These are phyloP conservation scores for Clupea harengus DNA, from an alignment of 2,113 vertebrate species.

Conservation along the genomic window DNA sequence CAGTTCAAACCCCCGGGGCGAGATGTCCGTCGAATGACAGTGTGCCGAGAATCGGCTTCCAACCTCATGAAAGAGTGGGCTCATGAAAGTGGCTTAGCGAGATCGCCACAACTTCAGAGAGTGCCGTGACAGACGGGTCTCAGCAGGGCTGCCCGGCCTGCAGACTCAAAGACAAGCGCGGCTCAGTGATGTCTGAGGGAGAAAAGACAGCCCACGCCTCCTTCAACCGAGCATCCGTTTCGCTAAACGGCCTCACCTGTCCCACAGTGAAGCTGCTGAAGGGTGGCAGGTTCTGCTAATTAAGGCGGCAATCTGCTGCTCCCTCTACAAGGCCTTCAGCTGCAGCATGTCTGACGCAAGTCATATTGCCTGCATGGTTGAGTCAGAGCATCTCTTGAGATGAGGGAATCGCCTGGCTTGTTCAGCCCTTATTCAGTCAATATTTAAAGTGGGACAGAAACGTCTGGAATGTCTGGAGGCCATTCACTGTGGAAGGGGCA, in stretches of 20 bases:
- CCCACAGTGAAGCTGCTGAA: background rate
- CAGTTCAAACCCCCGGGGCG: background rate
- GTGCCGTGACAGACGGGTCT: background rate
- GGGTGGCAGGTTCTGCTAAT: background rate
- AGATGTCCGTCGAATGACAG: background rate
- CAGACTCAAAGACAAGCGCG: background rate
- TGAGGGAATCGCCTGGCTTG: background rate
- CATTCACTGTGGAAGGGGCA: background rate
- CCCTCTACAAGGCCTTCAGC: background rate
- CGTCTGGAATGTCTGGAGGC: background rate
- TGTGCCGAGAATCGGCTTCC: background rate
- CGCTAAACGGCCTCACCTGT: background rate
- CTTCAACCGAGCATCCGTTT: background rate
- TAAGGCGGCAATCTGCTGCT: background rate
- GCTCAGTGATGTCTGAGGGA: background rate
- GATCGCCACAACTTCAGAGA: background rate
- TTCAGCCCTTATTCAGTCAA: conserved; percentile 4
- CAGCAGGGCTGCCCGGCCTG: background rate
- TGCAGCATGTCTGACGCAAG: background rate
- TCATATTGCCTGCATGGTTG: background rate
- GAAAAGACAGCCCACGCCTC: background rate
- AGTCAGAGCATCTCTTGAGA: background rate
- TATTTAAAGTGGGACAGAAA: conserved; percentile 16
- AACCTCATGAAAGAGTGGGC: background rate
- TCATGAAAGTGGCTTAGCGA: background rate